Base-by-base conservation (phyloP, 2,888 invertebrate genomes). In the Andricus quercusramuli region DNA sequence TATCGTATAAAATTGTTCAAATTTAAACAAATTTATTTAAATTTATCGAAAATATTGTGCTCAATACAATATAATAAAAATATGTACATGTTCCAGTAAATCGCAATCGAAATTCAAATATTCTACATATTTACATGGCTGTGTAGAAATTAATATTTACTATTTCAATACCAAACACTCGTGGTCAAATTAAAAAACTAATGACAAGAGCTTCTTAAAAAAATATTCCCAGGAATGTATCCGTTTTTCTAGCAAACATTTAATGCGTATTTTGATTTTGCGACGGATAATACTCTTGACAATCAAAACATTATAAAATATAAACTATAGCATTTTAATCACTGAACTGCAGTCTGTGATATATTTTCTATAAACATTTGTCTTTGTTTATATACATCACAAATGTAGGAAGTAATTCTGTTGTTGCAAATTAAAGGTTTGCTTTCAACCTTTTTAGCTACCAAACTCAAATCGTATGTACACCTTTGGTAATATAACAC, bases 401-500 rank as follows among this genome's bases (percentile, higher is more conserved):
- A 81, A 32, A 90, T 79, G 79, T 89, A 91, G 77, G 82, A 82
- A 62, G 82, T 83, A 80, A 87, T 86, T 80, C 90, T 89, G 81
- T 79, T 83, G 76, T 88, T 88, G 78, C 86, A 85, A 67, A 82
- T 80, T 22, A 68, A 66, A 51, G 83, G 77, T 62, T 86, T 85
- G 77, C 83, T 67, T 85, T 85, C 6, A 47, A 79, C 47, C 82
- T 79, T 62, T 80, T 84, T 79, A 56, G 70, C 47, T 29, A 51
- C 20, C 17, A 32, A 74, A 37, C 32, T 51, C 51, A 74, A 17
- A 68, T 89, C 87, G 41, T 84, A 79, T 80, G 92, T 93, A 88
- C 92, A 93, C 66, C 95, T 94, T 93, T 99, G 99, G 93, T 97
- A 99, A 88, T 96, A 95, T 88, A 99, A 95, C 82, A 99, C 95